Conservation (phyloP, 1,140 invertebrate genomes). For the Penaeus vannamei region DNA sequence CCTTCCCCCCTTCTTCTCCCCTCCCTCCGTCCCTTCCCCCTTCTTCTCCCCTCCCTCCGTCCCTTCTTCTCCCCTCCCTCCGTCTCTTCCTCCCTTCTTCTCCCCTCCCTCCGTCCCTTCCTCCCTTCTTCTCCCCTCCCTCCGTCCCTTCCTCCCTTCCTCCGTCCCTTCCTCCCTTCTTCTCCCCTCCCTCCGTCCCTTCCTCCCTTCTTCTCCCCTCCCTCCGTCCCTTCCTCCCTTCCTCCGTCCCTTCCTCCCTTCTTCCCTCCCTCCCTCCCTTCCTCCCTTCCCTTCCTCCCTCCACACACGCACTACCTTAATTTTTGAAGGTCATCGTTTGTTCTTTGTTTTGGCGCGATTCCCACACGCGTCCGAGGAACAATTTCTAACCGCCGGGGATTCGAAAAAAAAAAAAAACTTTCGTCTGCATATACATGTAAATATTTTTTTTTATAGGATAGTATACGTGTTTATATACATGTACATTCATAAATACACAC, state of each 20-base stretch:
- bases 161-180: neutral
- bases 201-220: neutral
- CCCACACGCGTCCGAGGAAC: no score
- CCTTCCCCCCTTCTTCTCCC: neutral
- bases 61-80: neutral
- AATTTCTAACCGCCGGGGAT: no score
- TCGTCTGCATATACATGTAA: no score
- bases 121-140: neutral
- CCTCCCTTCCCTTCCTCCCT: neutral
- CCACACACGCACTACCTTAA: no score
- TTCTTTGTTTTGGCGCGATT: no score
- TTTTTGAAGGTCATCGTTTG: no score
- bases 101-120: slow-evolving; percentile 7
- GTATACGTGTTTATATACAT: no score
- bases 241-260: slow-evolving; percentile 26
- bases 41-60: neutral
- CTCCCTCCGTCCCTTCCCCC: neutral
- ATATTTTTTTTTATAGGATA: no score
- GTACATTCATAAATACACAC: no score
- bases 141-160: neutral
- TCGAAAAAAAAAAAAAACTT: no score
- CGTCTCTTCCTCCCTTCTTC: slow-evolving; percentile 32
- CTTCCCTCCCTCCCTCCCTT: neutral
- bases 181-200: neutral
- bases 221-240: slow-evolving; percentile 6